phyloP scores from a whole-genome alignment of 2,888 invertebrate species.

The Iphiclides podalirius region DNA sequence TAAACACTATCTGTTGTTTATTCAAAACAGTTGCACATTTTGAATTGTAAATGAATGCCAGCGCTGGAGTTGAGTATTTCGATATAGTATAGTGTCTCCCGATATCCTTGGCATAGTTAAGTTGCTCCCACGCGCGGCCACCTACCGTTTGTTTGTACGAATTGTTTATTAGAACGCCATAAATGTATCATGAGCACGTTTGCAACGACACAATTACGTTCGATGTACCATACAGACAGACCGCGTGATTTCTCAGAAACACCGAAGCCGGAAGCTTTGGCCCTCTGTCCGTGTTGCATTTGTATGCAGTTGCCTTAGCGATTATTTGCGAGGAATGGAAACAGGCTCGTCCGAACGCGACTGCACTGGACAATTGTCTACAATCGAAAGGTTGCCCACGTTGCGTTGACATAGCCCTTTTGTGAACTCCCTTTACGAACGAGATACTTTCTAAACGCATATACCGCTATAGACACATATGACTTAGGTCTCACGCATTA shows the following conservation, averaged over 20 bases:
- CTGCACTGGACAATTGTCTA: conserved; percentile 5
- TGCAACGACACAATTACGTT: too few species aligned
- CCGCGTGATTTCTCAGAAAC: too few species aligned
- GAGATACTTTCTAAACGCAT: conserved; percentile 9
- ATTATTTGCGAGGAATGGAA: background rate
- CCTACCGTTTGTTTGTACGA: conserved; percentile 36
- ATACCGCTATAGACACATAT: too few species aligned
- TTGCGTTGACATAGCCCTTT: conserved; percentile 7
- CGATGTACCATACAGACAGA: too few species aligned
- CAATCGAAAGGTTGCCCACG: conserved; percentile 12
- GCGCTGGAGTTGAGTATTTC: conserved; percentile 31
- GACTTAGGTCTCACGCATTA: too few species aligned
- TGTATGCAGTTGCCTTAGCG: background rate
- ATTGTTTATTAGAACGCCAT: too few species aligned
- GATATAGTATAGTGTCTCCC: conserved; percentile 43
- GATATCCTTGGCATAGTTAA: conserved; percentile 63
- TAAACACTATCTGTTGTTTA: too few species aligned
- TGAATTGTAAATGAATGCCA: conserved; percentile 20
- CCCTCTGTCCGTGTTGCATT: too few species aligned
- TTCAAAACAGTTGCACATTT: conserved; percentile 6
- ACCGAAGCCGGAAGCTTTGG: too few species aligned
- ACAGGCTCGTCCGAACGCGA: background rate
- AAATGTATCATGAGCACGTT: too few species aligned
- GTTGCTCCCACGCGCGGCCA: conserved; percentile 43
- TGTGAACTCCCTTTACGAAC: background rate